Base-by-base conservation (phyloP, 2,888 invertebrate genomes). In the Thymelicus sylvestris region DNA sequence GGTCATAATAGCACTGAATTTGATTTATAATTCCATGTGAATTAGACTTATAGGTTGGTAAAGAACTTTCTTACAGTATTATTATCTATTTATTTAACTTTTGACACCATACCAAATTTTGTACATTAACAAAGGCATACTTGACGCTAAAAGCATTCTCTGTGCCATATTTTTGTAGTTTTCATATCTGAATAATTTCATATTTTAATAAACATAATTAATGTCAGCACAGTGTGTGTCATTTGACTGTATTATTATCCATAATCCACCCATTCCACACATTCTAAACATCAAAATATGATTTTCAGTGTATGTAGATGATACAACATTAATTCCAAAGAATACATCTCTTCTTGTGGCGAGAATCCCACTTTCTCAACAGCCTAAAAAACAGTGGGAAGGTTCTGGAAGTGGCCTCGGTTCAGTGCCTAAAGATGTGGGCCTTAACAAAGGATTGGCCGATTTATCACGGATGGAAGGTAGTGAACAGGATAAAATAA, bases 281-380 rank as follows among this genome's bases (percentile, higher is more conserved):
- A 8, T 41, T 41, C 3, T 7, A 41, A 41, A 10, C 44, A 44
- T 52, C 19, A 3, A 52, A 52, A 52, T 12, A 19, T 19, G 7
- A 19, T 69, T 88, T 86, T 62, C 92, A 99, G 99, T 97, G 80
- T 99, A 99, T 93, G 96, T 96, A 63, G 97, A 98, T 91, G 98
- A 99, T 82, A 96, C 96, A 82, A 96, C 97, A 62, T 94, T 99
- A 77, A 99, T 99, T 82, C 98, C 99, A 44, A 98, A 99, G 94
- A 99, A 99, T 88, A 98, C 99, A 71, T 99, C 99, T 39, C 95
- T 99, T 50, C 96, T 99, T 77, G 98, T 99, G 77, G 97, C 98
- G 60, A 95, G 99, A 83, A 96, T 99, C 67, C 99, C 99, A 12
- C 94, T 98, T 57, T 95, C 97, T 2, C 95, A 96, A 75, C 96